Evolutionary conservation across 2,797 vertebrate species (phyloP).

Genomic region (Eospalax fontanierii): DNA sequence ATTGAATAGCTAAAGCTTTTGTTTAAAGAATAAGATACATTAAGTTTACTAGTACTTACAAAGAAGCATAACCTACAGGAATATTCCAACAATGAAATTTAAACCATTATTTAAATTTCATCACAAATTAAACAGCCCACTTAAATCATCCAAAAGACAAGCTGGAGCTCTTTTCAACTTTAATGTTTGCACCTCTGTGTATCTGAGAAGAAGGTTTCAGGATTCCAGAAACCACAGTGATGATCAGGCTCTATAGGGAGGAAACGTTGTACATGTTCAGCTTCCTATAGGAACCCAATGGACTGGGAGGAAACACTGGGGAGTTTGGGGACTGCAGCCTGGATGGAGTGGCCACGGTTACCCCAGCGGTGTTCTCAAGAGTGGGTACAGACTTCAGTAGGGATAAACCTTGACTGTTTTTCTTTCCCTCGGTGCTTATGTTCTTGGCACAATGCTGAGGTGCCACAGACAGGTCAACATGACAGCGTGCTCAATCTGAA

Average conservation of each 20-base stretch:
- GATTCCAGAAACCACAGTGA: background rate
- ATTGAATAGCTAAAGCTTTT: too few species aligned
- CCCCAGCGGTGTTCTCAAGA: background rate
- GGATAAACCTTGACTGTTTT: background rate
- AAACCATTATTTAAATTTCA: too few species aligned
- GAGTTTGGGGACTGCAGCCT: background rate
- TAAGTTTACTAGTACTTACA: too few species aligned
- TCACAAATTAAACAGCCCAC: background rate
- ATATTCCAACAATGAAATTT: too few species aligned
- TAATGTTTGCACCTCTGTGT: background rate
- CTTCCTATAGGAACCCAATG: background rate
- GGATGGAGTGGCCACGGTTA: background rate
- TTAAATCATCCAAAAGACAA: background rate
- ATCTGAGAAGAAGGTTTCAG: background rate
- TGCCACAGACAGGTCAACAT: background rate
- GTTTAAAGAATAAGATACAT: too few species aligned
- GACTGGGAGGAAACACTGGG: background rate
- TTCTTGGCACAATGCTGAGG: background rate
- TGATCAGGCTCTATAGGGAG: background rate
- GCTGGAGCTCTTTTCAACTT: background rate
- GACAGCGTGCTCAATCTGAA: background rate
- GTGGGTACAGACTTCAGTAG: background rate
- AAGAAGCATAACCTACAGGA: too few species aligned
- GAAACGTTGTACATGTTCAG: background rate
- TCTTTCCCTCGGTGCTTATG: background rate